A percentile compares a stretch with the other conserved stretches of the same genome.
phyloP scores from a whole-genome alignment of 1,140 invertebrate species.

The Brachionus paranguensis region DNA sequence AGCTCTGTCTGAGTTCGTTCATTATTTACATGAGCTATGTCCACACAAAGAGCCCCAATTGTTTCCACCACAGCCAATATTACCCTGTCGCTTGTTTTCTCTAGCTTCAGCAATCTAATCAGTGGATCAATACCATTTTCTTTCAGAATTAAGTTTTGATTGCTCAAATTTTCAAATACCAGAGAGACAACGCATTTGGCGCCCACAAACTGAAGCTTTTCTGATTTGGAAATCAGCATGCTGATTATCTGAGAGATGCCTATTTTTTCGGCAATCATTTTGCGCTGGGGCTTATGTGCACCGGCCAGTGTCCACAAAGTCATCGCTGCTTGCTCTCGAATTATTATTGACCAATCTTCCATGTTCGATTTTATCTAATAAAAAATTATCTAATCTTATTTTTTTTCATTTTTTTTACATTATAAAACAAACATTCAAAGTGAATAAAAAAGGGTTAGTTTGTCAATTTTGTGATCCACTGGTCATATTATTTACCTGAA shows the following conservation, averaged over 20 bases:
- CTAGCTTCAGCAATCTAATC: slow-evolving; percentile 46
- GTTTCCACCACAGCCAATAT: slow-evolving; percentile 52
- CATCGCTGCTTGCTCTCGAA: slow-evolving; percentile 53
- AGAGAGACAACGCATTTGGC: slow-evolving; percentile 53
- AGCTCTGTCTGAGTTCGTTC: background rate
- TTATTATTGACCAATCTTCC: slow-evolving; percentile 45
- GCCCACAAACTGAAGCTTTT: slow-evolving; percentile 54
- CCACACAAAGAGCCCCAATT: slow-evolving; percentile 54
- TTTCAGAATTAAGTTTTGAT: slow-evolving; percentile 51
- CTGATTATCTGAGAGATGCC: slow-evolving; percentile 52
- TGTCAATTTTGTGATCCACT: background rate
- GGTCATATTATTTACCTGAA: too few species aligned
- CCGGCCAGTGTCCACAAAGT: slow-evolving; percentile 54
- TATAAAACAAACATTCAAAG: background rate
- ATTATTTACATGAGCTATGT: slow-evolving; percentile 43
- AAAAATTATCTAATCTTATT: background rate
- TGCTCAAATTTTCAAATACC: slow-evolving; percentile 50
- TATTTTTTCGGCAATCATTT: slow-evolving; percentile 51
- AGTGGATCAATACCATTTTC: slow-evolving; percentile 52
- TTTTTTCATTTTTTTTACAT: background rate
- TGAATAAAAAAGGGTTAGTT: background rate
- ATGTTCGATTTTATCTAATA: slow-evolving; percentile 33
- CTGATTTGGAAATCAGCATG: slow-evolving; percentile 50
- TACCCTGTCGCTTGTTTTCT: slow-evolving; percentile 45
- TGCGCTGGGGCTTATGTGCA: slow-evolving; percentile 51